Evolutionary conservation across 2,113 vertebrate species (phyloP).

Genomic region (Elachura formosa): DNA sequence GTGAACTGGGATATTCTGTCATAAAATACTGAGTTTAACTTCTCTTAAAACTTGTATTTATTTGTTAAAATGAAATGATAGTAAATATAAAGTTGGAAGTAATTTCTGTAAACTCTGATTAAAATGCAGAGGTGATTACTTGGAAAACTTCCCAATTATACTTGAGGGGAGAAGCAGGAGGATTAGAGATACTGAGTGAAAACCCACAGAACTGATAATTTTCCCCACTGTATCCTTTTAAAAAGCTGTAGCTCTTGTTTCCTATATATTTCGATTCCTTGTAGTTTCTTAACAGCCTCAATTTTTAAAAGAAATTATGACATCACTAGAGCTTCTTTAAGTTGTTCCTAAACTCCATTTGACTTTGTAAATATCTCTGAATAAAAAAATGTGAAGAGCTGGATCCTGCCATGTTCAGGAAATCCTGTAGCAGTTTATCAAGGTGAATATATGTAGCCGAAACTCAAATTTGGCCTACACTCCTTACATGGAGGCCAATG

Average conservation of each 20-base stretch:
- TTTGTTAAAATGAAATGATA: background rate
- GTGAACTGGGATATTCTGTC: background rate
- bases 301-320: background rate
- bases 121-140: background rate
- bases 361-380: background rate
- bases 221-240: background rate
- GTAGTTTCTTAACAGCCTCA: background rate
- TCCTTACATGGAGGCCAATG: background rate
- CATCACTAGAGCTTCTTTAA: background rate
- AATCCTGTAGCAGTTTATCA: background rate
- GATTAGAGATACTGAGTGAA: background rate
- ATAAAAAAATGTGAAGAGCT: background rate
- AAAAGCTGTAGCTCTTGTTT: background rate
- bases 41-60: background rate
- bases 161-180: background rate
- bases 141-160: background rate
- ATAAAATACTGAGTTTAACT: background rate
- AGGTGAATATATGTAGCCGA: background rate
- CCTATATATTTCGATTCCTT: background rate
- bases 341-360: background rate
- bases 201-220: background rate
- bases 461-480: background rate
- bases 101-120: background rate
- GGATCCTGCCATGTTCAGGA: background rate
- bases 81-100: background rate